These are phyloP conservation scores for Amiota communis DNA, from an alignment of 2,888 invertebrate genomes.

Conservation along the genomic window DNA sequence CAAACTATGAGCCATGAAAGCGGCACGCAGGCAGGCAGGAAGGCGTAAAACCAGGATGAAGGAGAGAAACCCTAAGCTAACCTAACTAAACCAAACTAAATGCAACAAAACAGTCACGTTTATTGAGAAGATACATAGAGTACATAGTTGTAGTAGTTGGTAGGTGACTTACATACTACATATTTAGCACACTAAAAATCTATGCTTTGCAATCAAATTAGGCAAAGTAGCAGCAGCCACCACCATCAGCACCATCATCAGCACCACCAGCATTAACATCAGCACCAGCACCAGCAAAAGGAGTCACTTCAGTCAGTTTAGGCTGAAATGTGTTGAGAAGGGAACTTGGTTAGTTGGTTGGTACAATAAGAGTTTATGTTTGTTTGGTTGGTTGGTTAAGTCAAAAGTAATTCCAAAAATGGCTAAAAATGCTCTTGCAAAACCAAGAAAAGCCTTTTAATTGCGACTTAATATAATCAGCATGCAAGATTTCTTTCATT, in stretches of 20 bases:
- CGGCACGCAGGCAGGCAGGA: slow-evolving; percentile 53
- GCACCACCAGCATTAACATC: slow-evolving; percentile 37
- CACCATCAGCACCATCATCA: too few relatives aligned
- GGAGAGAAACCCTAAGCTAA: background rate
- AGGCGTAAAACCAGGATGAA: background rate
- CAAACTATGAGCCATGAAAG: slow-evolving; percentile 13
- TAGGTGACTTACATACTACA: background rate
- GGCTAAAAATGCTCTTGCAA: slow-evolving; percentile 25
- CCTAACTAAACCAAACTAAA: too few relatives aligned
- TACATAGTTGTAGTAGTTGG: background rate
- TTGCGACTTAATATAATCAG: slow-evolving; percentile 40
- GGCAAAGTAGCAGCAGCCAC: slow-evolving; percentile 50
- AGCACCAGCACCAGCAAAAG: background rate
- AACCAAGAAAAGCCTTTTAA: slow-evolving; percentile 35
- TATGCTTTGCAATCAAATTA: slow-evolving; percentile 62
- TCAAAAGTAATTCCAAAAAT: slow-evolving; percentile 16
- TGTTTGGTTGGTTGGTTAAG: background rate
- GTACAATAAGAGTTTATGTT: background rate
- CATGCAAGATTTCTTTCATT: slow-evolving; percentile 43
- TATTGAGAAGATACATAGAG: background rate
- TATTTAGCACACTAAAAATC: slow-evolving; percentile 51
- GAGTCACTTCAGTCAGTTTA: too few relatives aligned
- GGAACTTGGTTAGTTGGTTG: background rate
- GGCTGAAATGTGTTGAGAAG: too few relatives aligned
- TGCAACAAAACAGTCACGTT: too few relatives aligned